Evolutionary conservation across 1,140 invertebrate genomes (phyloP).

Genomic region (Limonius californicus): DNA sequence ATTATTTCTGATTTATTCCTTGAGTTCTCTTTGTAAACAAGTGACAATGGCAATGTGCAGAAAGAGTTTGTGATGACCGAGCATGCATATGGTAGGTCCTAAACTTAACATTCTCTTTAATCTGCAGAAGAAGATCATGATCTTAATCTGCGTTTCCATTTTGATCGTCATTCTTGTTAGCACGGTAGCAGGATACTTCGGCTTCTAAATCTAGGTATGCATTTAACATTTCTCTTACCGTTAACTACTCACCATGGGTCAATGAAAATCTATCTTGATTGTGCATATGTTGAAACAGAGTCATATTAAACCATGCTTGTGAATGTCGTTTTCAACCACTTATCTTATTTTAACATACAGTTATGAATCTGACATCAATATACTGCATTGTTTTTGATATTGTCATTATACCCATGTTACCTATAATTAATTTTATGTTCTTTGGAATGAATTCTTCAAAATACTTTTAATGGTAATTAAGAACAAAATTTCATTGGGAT

Average conservation of each 20-base stretch:
- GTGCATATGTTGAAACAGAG: no score
- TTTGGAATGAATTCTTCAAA: no score
- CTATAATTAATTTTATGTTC: no score
- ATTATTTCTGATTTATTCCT: background rate
- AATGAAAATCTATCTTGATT: no score
- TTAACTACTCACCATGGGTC: background rate
- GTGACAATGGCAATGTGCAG: conserved; percentile 4
- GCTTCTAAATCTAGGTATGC: conserved; percentile 27
- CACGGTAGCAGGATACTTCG: conserved; percentile 44
- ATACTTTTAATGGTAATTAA: no score
- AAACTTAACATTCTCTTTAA: conserved; percentile 38
- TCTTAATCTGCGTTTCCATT: conserved; percentile 92
- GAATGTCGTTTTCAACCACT: no score
- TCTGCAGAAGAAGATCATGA: conserved; percentile 98
- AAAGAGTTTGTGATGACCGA: background rate
- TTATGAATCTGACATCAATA: no score
- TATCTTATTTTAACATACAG: no score
- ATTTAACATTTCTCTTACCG: background rate
- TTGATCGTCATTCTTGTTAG: conserved; percentile 71
- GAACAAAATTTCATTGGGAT: no score
- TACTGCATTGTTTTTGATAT: no score
- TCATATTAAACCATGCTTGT: no score
- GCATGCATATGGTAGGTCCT: background rate
- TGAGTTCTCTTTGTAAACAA: conserved; percentile 1
- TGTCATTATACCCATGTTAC: no score